Conservation (phyloP, 23 tunicate species). For the Diplosoma virens region DNA sequence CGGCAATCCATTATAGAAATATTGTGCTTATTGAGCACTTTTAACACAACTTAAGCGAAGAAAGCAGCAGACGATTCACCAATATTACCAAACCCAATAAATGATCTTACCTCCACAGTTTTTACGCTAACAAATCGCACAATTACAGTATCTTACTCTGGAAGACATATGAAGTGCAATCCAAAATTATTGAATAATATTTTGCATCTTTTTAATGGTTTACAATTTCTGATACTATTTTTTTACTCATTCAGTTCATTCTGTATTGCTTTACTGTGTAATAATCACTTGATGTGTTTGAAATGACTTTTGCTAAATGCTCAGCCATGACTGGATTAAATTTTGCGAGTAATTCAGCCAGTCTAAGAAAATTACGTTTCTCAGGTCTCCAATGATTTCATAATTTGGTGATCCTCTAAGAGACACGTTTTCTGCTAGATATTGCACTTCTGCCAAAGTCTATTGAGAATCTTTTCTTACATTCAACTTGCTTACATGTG, state of each 20-base stretch:
- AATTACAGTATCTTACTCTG: background rate
- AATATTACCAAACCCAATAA: background rate
- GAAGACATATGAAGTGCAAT: background rate
- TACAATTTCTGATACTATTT: no score
- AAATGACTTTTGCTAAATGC: background rate
- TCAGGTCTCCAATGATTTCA: background rate
- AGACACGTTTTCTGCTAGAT: background rate
- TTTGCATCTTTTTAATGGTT: background rate
- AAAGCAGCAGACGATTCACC: background rate
- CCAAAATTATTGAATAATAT: constrained; percentile 9
- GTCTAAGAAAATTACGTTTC: background rate
- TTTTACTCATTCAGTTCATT: background rate
- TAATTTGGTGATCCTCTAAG: background rate
- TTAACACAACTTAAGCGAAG: background rate
- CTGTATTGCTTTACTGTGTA: background rate
- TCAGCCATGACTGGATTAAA: background rate
- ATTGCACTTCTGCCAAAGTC: background rate
- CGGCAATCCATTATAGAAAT: background rate
- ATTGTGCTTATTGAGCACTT: background rate
- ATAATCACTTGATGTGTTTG: background rate
- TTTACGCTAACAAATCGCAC: constrained; percentile 1
- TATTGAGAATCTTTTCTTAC: background rate
- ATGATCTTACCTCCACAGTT: background rate
- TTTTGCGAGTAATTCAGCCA: background rate
- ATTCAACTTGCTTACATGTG: background rate